Conservation (phyloP, 64 coral and sea anemone species). For the Montipora foliosa region DNA sequence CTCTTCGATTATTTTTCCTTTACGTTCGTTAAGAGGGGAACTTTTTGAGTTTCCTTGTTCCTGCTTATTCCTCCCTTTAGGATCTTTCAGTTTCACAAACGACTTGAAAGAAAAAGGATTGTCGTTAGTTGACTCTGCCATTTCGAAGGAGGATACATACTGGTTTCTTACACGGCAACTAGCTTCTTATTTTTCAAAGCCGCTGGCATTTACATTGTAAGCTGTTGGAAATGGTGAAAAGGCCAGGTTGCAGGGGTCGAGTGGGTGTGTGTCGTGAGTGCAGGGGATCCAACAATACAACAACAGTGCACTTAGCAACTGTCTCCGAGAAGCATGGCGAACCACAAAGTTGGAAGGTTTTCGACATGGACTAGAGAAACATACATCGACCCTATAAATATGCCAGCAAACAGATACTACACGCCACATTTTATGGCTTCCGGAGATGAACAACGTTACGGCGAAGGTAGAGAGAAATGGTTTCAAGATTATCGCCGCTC, state of each 20-base stretch:
- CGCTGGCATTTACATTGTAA: not conserved
- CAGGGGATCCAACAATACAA: no score
- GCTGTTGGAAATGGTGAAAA: no score
- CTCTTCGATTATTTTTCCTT: not conserved
- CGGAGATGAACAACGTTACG: constrained; percentile 56
- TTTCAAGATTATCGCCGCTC: constrained; percentile 97
- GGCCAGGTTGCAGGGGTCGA: no score
- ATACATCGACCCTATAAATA: constrained; percentile 79
- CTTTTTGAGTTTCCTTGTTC: not conserved
- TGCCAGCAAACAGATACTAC: constrained; percentile 82
- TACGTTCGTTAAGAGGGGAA: not conserved
- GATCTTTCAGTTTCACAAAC: not conserved
- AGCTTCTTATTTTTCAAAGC: not conserved
- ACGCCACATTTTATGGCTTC: constrained; percentile 75
- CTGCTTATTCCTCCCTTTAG: not conserved
- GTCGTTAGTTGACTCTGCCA: not conserved
- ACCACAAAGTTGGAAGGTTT: constrained; percentile 49
- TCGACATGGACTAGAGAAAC: constrained; percentile 86
- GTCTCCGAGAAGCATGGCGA: constrained; percentile 41
- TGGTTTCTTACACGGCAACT: not conserved
- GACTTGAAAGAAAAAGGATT: constrained; percentile 44
- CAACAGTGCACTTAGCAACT: not conserved
- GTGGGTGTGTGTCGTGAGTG: no score
- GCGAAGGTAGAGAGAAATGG: constrained; percentile 87
- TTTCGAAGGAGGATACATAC: not conserved